Conservation (phyloP, 2,113 vertebrate species). For the Labeo catla region DNA sequence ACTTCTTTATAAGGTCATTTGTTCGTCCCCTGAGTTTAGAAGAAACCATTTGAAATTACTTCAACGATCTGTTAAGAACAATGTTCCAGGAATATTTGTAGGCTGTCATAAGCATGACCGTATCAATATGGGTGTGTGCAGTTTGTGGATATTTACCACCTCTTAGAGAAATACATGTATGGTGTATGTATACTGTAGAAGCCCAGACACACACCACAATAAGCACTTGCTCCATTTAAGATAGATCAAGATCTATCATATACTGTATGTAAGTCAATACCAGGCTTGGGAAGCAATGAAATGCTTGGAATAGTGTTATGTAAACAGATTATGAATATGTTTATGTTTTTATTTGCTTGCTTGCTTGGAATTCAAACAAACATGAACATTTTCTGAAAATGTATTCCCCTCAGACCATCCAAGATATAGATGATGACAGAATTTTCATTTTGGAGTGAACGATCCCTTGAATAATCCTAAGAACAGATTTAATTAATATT, state of each 20-base stretch:
- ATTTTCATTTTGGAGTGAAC: too few species aligned
- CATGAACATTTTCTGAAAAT: too few species aligned
- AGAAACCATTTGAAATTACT: background rate
- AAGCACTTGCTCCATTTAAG: background rate
- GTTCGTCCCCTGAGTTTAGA: background rate
- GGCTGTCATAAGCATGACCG: background rate
- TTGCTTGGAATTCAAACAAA: too few species aligned
- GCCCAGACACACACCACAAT: background rate
- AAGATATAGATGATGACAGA: too few species aligned
- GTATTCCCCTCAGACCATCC: too few species aligned
- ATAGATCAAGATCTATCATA: background rate
- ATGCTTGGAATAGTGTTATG: background rate
- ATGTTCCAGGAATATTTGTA: background rate
- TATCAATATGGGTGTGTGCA: constrained; percentile 8
- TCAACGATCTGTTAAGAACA: background rate
- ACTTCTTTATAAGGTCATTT: background rate
- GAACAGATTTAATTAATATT: too few species aligned
- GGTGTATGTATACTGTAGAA: background rate
- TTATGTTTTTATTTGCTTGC: too few species aligned
- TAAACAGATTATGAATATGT: background rate
- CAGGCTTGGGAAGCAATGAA: background rate
- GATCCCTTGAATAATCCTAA: too few species aligned
- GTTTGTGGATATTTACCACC: background rate
- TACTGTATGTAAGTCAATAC: background rate
- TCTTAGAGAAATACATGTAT: background rate